phyloP scores from a whole-genome alignment of 1,140 invertebrate species.

The Zaprionus davidi region DNA sequence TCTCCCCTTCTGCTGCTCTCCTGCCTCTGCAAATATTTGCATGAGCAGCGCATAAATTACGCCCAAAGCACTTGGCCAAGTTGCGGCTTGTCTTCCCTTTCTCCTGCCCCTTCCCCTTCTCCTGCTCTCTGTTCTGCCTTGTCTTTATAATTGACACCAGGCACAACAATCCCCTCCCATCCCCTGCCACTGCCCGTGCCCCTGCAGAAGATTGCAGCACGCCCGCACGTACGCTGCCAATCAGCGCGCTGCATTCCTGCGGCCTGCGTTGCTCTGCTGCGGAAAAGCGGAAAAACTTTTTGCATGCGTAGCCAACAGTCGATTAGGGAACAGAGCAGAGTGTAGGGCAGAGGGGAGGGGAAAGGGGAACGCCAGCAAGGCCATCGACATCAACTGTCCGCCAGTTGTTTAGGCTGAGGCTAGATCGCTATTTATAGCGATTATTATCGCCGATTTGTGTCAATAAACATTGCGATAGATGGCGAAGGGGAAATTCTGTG shows the following conservation, averaged over 20 bases:
- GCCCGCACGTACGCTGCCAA: conserved; percentile 70
- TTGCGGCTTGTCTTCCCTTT: conserved; percentile 4
- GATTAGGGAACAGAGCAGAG: not conserved
- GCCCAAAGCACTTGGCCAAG: conserved; percentile 64
- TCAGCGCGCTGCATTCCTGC: conserved; percentile 28
- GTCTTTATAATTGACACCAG: conserved; percentile 51
- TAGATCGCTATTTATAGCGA: conserved; percentile 58
- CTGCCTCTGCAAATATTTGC: conserved; percentile 57
- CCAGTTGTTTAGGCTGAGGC: conserved; percentile 49
- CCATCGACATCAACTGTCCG: conserved; percentile 57
- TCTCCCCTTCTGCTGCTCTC: not conserved
- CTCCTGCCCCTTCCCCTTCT: not conserved
- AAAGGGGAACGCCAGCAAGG: conserved; percentile 43
- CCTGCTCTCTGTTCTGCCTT: conserved; percentile 1
- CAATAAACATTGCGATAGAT: conserved; percentile 35
- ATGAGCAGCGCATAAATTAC: conserved; percentile 67
- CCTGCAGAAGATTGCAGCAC: conserved; percentile 41
- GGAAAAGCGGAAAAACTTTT: conserved; percentile 44
- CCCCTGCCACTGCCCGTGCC: too few relatives aligned
- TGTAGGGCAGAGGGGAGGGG: not conserved
- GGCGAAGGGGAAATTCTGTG: not conserved
- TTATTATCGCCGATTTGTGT: conserved; percentile 57
- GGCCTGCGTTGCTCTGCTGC: conserved; percentile 6
- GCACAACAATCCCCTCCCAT: conserved; percentile 29
- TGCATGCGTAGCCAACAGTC: conserved; percentile 10